Evolutionary conservation across 2,113 vertebrate genomes (phyloP), one percentile per base, ranked within the genome.

Genomic region (Antechinus stuartii): DNA sequence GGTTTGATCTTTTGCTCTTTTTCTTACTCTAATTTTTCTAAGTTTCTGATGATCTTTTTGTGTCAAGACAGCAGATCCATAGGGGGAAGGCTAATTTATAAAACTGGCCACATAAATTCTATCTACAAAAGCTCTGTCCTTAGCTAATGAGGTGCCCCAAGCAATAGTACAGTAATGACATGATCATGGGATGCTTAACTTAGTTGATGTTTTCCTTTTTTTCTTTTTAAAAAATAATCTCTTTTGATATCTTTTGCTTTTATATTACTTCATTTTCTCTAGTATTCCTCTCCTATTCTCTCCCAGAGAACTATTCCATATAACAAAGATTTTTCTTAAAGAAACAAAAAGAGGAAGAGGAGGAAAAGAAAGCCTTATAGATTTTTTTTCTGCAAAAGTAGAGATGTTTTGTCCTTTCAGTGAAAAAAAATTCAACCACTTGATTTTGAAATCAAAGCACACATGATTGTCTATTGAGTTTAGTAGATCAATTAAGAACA

Each of bases 1-100:
- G 35, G n/a, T 84, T 95, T 98, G 98, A 76, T 8, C 94, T 99
- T 97, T 91, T 92, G 55, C 49, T 89, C 92, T 2, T 0, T 93
- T 95, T 3, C 35, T 19, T 19, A 25, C 2, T 22, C 89, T 93
- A 46, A 11, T 10, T 93, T 92, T 52, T 47, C 96, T 35, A 94
- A 94, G 57, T 0, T 50, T 68, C 95, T 95, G 76, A 54, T 61
- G n/a, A 52, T 27, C 5, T 56, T 61, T 56, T 22, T 94, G 61
- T 97, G 35, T 96, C 35, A 91, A 95, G 95, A 61, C 0, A 91
- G 12, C 56, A 93, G 35, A 68, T n/a, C 30, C 94, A 91, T n/a
- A 35, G 12, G 47, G 76, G 30, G 95, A 94, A 76, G 61, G 25
- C 1, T 84, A 84, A 46, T 55, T 94, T 93, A 84, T 8, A 92